phyloP scores from a whole-genome alignment of 2,113 vertebrate genomes.

The Pogonocichla stellata region DNA sequence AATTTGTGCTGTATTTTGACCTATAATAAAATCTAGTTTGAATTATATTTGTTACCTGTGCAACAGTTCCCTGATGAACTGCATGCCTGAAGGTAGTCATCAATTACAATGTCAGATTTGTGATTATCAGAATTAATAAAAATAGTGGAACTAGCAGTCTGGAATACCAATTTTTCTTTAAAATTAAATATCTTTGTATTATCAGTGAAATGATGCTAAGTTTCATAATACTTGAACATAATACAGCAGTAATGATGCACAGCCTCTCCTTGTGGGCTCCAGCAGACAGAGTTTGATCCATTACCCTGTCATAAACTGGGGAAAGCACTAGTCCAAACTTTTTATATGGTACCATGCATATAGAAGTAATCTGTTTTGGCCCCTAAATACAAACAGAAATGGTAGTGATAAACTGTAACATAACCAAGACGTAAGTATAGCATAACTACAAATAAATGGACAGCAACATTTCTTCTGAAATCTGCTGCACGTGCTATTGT shows the following conservation, averaged over 20 bases:
- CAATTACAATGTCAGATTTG: not conserved
- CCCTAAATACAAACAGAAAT: not conserved
- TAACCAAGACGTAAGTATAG: not conserved
- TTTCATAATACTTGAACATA: not conserved
- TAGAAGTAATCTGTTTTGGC: not conserved
- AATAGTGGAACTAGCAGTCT: not conserved
- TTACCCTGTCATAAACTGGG: not conserved
- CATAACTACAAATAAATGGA: not conserved
- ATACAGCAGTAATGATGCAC: not conserved
- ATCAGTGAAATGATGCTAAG: not conserved
- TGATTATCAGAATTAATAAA: not conserved
- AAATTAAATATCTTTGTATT: not conserved
- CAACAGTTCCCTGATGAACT: not conserved
- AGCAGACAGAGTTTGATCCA: not conserved
- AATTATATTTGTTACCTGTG: not conserved
- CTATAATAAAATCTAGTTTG: not conserved
- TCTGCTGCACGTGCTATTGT: accelerated
- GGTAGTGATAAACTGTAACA: not conserved
- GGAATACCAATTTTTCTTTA: not conserved
- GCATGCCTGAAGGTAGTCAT: not conserved
- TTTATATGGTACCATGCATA: not conserved
- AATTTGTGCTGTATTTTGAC: not conserved
- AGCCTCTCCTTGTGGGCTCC: not conserved
- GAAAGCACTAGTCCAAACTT: not conserved
- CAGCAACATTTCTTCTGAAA: not conserved